Conservation (phyloP, 2,888 invertebrate genomes). For the Piscicola geometra region DNA sequence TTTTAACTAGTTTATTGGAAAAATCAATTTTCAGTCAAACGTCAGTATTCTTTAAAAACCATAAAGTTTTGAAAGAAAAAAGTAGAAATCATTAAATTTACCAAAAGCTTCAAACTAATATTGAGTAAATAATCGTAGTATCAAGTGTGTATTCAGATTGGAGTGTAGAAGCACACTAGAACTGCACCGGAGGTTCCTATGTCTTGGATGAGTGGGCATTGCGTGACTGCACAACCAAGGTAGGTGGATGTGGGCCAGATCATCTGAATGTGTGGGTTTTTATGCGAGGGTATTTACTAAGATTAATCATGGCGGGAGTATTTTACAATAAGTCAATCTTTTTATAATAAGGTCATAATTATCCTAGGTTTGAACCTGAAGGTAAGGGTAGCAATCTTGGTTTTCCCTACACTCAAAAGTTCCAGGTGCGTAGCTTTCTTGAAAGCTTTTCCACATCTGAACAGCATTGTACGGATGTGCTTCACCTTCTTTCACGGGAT, state of each 20-base stretch:
- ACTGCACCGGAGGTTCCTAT: neutral
- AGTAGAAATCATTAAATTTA: no score
- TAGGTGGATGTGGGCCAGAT: neutral
- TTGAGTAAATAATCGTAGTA: no score
- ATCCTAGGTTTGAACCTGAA: neutral
- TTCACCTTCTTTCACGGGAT: slow-evolving; percentile 4
- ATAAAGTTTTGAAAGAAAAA: no score
- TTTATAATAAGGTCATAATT: no score
- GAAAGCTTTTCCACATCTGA: slow-evolving; percentile 1
- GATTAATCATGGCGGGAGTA: no score
- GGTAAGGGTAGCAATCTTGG: slow-evolving; percentile 14
- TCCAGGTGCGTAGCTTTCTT: neutral
- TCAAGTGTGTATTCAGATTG: no score
- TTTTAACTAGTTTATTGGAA: no score
- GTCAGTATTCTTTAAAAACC: no score
- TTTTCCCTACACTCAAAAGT: neutral
- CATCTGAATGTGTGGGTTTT: neutral
- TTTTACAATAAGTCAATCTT: no score
- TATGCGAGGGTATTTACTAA: no score
- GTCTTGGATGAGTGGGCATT: neutral
- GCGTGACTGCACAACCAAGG: neutral
- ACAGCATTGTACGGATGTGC: neutral
- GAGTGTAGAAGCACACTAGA: slow-evolving; percentile 14
- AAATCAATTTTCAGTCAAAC: no score
- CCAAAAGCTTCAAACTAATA: no score